These are phyloP conservation scores for Darevskia mixta DNA, from an alignment of 2,797 vertebrate genomes.

Conservation along the genomic window DNA sequence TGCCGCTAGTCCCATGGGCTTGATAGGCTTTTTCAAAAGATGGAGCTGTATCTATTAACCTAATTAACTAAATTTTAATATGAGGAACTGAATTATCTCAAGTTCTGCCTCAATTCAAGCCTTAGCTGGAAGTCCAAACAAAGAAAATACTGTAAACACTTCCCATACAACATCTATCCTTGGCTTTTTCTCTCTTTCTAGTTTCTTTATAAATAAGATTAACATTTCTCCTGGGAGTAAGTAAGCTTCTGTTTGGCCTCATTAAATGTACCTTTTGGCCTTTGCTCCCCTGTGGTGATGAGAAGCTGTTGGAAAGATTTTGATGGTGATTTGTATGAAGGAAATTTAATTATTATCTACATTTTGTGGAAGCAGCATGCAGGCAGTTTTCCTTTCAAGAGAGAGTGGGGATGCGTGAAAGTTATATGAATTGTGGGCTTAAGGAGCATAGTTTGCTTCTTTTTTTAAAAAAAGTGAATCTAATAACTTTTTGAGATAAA, in stretches of 20 bases:
- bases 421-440: conserved; percentile 19
- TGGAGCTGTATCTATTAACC: conserved; percentile 62
- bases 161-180: conserved; percentile 50
- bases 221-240: conserved; percentile 48
- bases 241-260: conserved; percentile 52
- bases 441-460: not conserved
- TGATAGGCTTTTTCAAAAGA: conserved; percentile 65
- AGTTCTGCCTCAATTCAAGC: conserved; percentile 56
- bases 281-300: conserved; percentile 65
- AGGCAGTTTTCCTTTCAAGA: conserved; percentile 47
- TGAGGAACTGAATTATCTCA: conserved; percentile 61
- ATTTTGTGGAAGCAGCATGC: conserved; percentile 30
- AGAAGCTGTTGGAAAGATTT: conserved; percentile 58
- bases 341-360: conserved; percentile 63
- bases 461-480: conserved; percentile 1
- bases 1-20: conserved; percentile 65
- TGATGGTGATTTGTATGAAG: conserved; percentile 49
- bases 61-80: conserved; percentile 76
- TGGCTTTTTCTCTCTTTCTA: conserved; percentile 20
- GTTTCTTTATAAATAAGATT: conserved; percentile 56
- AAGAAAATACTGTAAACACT: conserved; percentile 51
- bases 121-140: conserved; percentile 37
- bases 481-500: conserved; percentile 15
- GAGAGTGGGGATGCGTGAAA: conserved; percentile 58
- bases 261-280: conserved; percentile 73